Evolutionary conservation across 1,140 invertebrate species (phyloP), one percentile per base, ranked within the genome.

Genomic region (Drosophila nasuta): DNA sequence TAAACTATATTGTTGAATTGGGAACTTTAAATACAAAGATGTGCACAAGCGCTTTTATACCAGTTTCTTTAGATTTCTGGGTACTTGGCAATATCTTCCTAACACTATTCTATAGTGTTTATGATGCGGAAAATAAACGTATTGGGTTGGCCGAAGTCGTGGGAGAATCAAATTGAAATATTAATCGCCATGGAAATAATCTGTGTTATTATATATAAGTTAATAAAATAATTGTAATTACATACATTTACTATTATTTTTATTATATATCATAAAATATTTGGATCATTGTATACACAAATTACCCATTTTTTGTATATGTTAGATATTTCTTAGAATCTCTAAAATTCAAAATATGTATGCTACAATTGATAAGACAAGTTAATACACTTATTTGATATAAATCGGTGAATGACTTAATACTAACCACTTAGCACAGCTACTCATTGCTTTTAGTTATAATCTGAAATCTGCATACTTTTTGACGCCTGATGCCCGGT

Each of bases 21-120:
- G 5, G 43, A 13, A 15, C 8, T 1, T 11, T 43, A 25, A 45
- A 43, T 5, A n/a, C 20, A 11, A 57, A 20, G 6, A 15, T 67
- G 0, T 85, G 78, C 38, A 13, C 43, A 1, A 41, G 59, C 28
- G 70, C 45, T 17, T 71, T 81, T 48, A 35, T 59, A 17, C 66
- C 82, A 5, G 41, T 86, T 11, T 10, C 43, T 5, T 15, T 13
- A 5, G 10, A 52, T 7, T 81, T 81, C n/a, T 85, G 81, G 81
- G 78, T 85, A 8, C 48, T 85, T 10, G 81, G 81, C 1, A 66
- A 85, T 54, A 28, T 85, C 1, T 85, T 85, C 43, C 35, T 85
- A 45, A 28, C 51, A 10, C 68, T 74, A 10, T 71, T 86, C 20
- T 85, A 85, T 25, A 86, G 28, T 20, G 82, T 85, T 30, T 85